Evolutionary conservation across 2,113 vertebrate genomes (phyloP), one percentile per base, ranked within the genome.

Genomic region (Saguinus imperator): DNA sequence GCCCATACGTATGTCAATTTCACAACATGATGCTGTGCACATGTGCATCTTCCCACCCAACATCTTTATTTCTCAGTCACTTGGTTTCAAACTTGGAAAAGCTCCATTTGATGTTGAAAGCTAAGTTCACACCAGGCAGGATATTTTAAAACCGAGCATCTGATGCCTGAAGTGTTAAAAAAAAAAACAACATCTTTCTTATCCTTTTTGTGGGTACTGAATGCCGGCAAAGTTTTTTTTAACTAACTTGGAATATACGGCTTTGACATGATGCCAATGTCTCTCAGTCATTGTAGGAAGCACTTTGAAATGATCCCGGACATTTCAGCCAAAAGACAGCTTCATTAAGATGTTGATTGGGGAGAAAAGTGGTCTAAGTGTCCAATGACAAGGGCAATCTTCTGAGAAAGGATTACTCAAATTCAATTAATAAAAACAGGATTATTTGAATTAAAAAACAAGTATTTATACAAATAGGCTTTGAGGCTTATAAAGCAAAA

Each of bases 91-190:
- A 94, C 73, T 91, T 88, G 91, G 93, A 91, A 89, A 96, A 94
- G 82, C 93, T 77, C 86, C 6, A 2, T 66, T 37, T 50, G 83
- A 96, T 94, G 94, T 79, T 97, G 97, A 94, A 95, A 95, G 87
- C 91, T 55, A 48, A 79, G 64, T 97, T 97, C 94, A 96, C 94
- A 83, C 95, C 75, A 83, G 25, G 83, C 75, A 81, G 70, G 32
- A 32, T 91, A 94, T 97, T 97, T 97, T 89, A 95, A 96, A 97
- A 97, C 70, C 66, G 52, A 85, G 94, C 97, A 76, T 83, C 91
- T 95, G 97, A 96, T 73, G 82, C 66, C 50, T 80, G 91, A 89
- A 92, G 97, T 96, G 97, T 98, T 94, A 95, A 92, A 96, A 85
- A 91, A 89, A 45, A 21, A 16, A 73, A 45, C 7, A 11, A 10